phyloP scores from a whole-genome alignment of 2,797 vertebrate genomes.

The Semaprochilodus insignis region DNA sequence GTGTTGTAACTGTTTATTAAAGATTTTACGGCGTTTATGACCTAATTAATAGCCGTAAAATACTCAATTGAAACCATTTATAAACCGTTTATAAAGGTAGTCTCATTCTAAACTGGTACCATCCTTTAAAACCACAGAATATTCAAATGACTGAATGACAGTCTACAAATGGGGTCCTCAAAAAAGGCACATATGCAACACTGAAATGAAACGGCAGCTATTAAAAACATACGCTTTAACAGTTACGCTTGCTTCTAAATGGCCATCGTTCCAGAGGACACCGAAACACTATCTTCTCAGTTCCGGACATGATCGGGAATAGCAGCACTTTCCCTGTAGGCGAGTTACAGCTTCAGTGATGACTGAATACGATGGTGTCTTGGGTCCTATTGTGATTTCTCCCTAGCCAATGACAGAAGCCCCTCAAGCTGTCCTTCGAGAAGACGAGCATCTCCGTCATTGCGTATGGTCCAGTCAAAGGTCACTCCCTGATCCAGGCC shows the following conservation, averaged over 20 bases:
- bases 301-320: neutral
- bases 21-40: too few relatives aligned
- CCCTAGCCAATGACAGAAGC: conserved; percentile 68
- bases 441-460: conserved; percentile 71
- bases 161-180: neutral
- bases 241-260: neutral
- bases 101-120: too few relatives aligned
- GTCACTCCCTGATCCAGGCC: conserved; percentile 85
- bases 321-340: neutral
- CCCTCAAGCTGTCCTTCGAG: conserved; percentile 80
- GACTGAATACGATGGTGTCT: neutral
- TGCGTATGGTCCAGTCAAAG: conserved; percentile 87
- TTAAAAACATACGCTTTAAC: neutral
- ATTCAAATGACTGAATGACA: neutral
- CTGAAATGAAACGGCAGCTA: neutral
- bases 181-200: neutral
- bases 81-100: too few relatives aligned
- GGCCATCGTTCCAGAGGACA: too few relatives aligned
- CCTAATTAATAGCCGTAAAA: too few relatives aligned
- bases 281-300: neutral
- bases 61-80: too few relatives aligned
- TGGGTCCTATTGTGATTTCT: conserved; percentile 19
- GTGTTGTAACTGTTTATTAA: too few relatives aligned
- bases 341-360: neutral
- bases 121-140: too few relatives aligned